Percentiles rank a stretch among this genome's conserved stretches.
These are phyloP conservation scores for Thinocorus orbignyianus DNA, from an alignment of 2,113 vertebrate genomes.

Conservation along the genomic window DNA sequence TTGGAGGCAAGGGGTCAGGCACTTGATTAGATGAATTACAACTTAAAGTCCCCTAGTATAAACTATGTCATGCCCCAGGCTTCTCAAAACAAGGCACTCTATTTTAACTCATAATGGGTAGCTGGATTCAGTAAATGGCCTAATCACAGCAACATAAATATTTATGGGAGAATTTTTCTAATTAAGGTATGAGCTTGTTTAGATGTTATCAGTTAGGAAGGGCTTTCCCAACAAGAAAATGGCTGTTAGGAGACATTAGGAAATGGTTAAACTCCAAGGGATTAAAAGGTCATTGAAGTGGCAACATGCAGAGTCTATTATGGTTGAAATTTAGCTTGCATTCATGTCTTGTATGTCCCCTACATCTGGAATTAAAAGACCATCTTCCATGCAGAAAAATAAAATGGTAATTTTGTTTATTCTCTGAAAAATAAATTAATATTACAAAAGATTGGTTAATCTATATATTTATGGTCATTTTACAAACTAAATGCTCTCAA, in stretches of 20 bases:
- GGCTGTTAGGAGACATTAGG: slow-evolving; percentile 82
- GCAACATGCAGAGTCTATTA: slow-evolving; percentile 62
- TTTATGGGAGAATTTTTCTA: slow-evolving; percentile 84
- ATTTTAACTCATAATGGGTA: slow-evolving; percentile 82
- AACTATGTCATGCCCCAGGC: slow-evolving; percentile 79
- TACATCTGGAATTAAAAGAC: slow-evolving; percentile 1
- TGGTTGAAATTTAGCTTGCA: slow-evolving; percentile 43
- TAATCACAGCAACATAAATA: slow-evolving; percentile 83
- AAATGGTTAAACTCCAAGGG: slow-evolving; percentile 78
- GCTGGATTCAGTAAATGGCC: slow-evolving; percentile 79
- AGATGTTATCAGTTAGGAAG: slow-evolving; percentile 81
- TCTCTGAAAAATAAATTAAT: not conserved
- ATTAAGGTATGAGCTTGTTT: slow-evolving; percentile 81
- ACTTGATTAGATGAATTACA: slow-evolving; percentile 82
- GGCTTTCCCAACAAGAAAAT: slow-evolving; percentile 82
- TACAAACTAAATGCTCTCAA: not conserved
- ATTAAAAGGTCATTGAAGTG: slow-evolving; percentile 79
- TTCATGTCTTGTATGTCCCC: not conserved
- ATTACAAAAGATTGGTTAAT: not conserved
- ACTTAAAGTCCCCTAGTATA: slow-evolving; percentile 73
- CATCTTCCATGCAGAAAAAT: not conserved
- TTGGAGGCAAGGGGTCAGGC: slow-evolving; percentile 75
- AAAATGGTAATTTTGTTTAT: not conserved
- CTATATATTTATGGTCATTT: not conserved
- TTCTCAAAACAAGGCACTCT: slow-evolving; percentile 77